A percentile compares a stretch with the other conserved stretches of the same genome.
phyloP scores from a whole-genome alignment of 1,140 invertebrate genomes.

The Manduca sexta region DNA sequence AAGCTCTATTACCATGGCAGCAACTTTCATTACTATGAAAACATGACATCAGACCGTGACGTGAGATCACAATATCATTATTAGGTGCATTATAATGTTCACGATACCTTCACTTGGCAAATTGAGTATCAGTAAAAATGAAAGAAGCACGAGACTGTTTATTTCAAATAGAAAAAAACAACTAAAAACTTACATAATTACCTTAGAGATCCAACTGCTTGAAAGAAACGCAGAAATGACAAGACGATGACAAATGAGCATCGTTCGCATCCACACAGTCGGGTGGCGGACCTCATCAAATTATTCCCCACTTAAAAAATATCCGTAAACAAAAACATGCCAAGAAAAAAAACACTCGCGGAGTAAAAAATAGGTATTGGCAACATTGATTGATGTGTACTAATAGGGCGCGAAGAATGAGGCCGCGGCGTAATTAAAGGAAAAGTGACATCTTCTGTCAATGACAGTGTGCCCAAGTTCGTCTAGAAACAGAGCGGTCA shows the following conservation, averaged over 20 bases:
- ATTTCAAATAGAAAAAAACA: conserved; percentile 12
- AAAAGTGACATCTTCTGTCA: conserved; percentile 71
- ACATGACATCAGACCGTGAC: not conserved
- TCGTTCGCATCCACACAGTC: conserved; percentile 58
- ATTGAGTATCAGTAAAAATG: not conserved
- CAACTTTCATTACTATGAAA: not conserved
- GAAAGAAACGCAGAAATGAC: conserved; percentile 72
- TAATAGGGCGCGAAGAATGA: conserved; percentile 72
- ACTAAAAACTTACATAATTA: conserved; percentile 70
- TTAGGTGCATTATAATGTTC: no score
- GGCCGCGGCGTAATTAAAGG: conserved; percentile 66
- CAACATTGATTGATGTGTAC: conserved; percentile 73
- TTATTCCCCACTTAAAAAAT: conserved; percentile 72
- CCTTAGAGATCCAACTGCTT: conserved; percentile 65
- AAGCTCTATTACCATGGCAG: no score
- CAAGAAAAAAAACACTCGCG: conserved; percentile 61
- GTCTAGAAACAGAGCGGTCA: conserved; percentile 62
- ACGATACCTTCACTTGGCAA: no score
- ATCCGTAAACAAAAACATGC: conserved; percentile 69
- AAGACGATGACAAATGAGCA: conserved; percentile 73
- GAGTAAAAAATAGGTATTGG: conserved; percentile 70
- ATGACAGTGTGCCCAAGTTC: conserved; percentile 45
- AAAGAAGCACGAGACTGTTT: not conserved
- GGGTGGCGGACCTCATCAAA: conserved; percentile 72
- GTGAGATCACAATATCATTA: not conserved